Evolutionary conservation across 37 sponge, comb jelly and placozoan genomes (phyloP).

Genomic region (Mnemiopsis leidyi): DNA sequence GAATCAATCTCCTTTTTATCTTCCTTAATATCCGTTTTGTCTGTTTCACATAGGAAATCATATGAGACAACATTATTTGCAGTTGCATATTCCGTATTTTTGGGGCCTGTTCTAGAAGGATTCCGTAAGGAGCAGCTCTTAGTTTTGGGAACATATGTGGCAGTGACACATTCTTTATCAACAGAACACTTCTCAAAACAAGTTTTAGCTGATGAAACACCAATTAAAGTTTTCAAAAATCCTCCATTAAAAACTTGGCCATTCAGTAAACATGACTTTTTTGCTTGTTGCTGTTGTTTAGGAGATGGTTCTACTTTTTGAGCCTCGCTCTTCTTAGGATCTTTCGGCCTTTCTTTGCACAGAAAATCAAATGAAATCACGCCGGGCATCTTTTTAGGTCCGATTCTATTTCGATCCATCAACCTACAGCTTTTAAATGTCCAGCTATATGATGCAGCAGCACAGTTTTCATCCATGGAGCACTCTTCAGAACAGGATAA

Average conservation of each 20-base stretch:
- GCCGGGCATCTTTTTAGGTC: too few relatives aligned
- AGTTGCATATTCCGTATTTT: neutral
- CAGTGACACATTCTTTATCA: neutral
- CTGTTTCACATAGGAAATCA: neutral
- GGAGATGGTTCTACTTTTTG: too few relatives aligned
- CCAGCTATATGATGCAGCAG: neutral
- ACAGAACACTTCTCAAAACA: neutral
- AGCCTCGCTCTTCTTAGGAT: too few relatives aligned
- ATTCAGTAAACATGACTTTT: too few relatives aligned
- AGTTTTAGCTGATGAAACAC: neutral
- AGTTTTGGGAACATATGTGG: neutral
- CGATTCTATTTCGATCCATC: too few relatives aligned
- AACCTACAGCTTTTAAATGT: too few relatives aligned
- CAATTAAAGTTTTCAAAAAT: neutral
- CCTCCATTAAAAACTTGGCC: neutral
- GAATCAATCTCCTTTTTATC: neutral
- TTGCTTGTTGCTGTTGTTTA: too few relatives aligned
- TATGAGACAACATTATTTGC: too few relatives aligned
- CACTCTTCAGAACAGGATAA: neutral
- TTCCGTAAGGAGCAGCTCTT: neutral
- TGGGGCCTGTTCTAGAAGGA: neutral
- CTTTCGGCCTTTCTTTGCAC: too few relatives aligned
- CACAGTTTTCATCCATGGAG: neutral
- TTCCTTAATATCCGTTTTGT: neutral
- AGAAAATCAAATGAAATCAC: too few relatives aligned